Evolutionary conservation across 1,140 invertebrate species (phyloP).

Genomic region (Platorchestia sp.): DNA sequence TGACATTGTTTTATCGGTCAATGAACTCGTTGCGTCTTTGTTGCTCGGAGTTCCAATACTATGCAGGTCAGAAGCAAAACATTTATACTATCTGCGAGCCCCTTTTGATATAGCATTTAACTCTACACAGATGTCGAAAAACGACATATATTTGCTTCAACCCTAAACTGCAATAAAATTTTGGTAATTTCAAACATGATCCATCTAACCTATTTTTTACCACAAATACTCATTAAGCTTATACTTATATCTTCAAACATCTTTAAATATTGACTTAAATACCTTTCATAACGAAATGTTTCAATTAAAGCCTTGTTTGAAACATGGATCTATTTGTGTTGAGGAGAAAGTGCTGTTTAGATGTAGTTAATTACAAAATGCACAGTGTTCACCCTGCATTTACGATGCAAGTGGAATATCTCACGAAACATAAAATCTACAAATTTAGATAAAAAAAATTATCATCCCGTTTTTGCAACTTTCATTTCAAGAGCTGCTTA

Average conservation of each 20-base stretch:
- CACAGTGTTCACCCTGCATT: not conserved
- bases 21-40: slow-evolving; percentile 55
- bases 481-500: too few species aligned
- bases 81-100: not conserved
- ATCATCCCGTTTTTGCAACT: too few species aligned
- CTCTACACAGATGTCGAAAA: not conserved
- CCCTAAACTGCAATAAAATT: not conserved
- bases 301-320: not conserved
- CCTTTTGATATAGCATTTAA: not conserved
- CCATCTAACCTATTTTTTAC: not conserved
- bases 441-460: not conserved
- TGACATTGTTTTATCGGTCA: slow-evolving; percentile 53
- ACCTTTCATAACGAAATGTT: not conserved
- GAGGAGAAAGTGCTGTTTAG: not conserved
- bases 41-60: slow-evolving; percentile 54
- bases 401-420: not conserved
- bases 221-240: not conserved
- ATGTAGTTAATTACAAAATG: not conserved
- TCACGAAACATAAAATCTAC: not conserved
- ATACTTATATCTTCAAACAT: not conserved
- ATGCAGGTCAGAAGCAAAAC: slow-evolving; percentile 24
- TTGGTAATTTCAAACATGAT: not conserved
- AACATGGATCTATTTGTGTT: not conserved
- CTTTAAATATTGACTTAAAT: not conserved
- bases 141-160: not conserved